These are phyloP conservation scores for Oxystoma pomonae DNA, from an alignment of 2,888 invertebrate species.

Conservation along the genomic window DNA sequence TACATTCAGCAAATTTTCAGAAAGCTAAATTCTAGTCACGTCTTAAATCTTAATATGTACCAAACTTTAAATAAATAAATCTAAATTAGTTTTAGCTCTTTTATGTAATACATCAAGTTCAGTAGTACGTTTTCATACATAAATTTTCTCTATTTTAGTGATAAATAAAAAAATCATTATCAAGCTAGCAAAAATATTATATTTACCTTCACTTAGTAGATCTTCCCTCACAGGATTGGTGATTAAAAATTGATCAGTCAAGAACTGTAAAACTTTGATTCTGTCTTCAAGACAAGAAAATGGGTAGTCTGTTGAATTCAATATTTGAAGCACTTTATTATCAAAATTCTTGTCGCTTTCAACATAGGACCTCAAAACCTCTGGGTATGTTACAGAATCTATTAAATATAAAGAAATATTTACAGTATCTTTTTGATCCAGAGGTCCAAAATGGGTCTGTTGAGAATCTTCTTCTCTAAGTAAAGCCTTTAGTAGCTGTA, in stretches of 20 bases:
- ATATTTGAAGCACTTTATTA: conserved; percentile 63
- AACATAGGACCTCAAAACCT: conserved; percentile 82
- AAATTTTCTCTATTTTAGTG: too few relatives aligned
- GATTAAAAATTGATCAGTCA: conserved; percentile 91
- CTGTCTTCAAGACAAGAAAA: conserved; percentile 76
- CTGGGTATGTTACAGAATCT: conserved; percentile 96
- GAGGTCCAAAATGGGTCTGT: conserved; percentile 91
- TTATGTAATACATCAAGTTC: too few relatives aligned
- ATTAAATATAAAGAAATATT: conserved; percentile 90
- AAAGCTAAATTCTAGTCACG: too few relatives aligned
- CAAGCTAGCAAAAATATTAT: too few relatives aligned
- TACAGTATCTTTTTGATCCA: conserved; percentile 96
- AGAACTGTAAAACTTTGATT: conserved; percentile 78
- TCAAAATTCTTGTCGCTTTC: conserved; percentile 86
- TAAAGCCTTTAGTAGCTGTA: conserved; percentile 86
- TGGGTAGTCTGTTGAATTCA: conserved; percentile 81
- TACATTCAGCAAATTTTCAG: too few relatives aligned
- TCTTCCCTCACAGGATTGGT: conserved; percentile 92
- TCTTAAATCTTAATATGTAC: too few relatives aligned
- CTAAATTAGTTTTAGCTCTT: too few relatives aligned
- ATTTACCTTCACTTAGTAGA: conserved; percentile 83
- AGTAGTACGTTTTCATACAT: too few relatives aligned
- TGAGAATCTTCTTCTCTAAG: conserved; percentile 91
- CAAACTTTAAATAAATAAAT: too few relatives aligned
- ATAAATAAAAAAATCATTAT: too few relatives aligned